phyloP scores from a whole-genome alignment of 2,113 vertebrate species.

The Poecilia latipinna region DNA sequence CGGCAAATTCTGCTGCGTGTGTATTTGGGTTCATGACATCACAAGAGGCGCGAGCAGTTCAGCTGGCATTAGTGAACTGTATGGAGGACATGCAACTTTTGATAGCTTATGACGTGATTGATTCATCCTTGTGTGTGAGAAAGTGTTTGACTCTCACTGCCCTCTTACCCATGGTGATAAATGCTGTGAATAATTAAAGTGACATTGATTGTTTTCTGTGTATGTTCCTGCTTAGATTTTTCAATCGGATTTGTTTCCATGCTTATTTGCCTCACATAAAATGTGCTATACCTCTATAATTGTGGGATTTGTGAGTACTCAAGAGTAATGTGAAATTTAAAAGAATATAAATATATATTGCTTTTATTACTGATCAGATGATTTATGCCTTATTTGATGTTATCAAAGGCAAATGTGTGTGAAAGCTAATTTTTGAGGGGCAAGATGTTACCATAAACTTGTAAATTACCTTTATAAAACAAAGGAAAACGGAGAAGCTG shows the following conservation, averaged over 20 bases:
- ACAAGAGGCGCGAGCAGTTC: neutral
- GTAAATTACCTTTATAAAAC: neutral
- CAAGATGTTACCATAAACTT: neutral
- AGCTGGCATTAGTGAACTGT: neutral
- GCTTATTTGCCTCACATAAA: too few species aligned
- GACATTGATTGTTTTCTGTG: neutral
- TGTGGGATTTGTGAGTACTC: too few species aligned
- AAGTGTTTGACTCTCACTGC: neutral
- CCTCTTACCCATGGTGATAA: neutral
- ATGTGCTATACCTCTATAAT: too few species aligned
- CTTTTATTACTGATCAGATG: neutral
- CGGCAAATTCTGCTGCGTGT: neutral
- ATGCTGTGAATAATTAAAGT: neutral
- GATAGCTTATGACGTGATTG: neutral
- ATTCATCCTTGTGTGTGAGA: neutral
- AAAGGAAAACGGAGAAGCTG: neutral
- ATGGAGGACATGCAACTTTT: neutral
- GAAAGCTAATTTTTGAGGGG: neutral
- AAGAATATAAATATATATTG: neutral
- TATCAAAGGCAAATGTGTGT: neutral
- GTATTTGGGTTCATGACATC: neutral
- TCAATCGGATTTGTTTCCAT: too few species aligned
- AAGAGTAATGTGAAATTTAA: neutral
- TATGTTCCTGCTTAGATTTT: too few species aligned
- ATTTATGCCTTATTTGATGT: neutral